A percentile compares a stretch with the other conserved stretches of the same genome.
These are phyloP conservation scores for Hippotragus niger DNA, from an alignment of 2,113 vertebrate genomes.

Conservation along the genomic window DNA sequence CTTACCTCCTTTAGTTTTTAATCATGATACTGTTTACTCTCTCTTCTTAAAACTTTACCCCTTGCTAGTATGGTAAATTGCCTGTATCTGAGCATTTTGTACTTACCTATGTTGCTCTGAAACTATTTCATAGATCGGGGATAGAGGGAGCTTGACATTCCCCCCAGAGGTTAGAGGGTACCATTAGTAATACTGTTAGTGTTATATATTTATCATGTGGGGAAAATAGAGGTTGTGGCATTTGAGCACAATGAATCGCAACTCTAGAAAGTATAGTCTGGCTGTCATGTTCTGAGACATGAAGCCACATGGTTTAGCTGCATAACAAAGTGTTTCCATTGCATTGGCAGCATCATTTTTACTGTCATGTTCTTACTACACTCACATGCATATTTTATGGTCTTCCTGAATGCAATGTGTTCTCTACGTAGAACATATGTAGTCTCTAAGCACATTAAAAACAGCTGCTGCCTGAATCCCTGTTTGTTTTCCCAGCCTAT, in stretches of 20 bases:
- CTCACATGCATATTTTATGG: slow-evolving; percentile 65
- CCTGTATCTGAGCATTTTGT: not conserved
- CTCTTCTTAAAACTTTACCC: not conserved
- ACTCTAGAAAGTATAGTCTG: not conserved
- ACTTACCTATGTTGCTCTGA: not conserved
- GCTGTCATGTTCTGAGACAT: not conserved
- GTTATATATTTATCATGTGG: not conserved
- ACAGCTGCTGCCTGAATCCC: slow-evolving; percentile 59
- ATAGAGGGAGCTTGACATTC: not conserved
- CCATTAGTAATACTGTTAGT: not conserved
- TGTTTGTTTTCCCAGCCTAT: slow-evolving; percentile 51
- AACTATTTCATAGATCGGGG: not conserved
- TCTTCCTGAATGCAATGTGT: slow-evolving; percentile 60
- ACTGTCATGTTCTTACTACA: slow-evolving; percentile 48
- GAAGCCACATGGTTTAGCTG: not conserved
- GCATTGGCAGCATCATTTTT: slow-evolving; percentile 8
- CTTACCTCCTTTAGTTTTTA: not conserved
- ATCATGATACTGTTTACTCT: not conserved
- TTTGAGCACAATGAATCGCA: not conserved
- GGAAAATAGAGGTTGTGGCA: not conserved
- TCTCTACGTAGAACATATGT: slow-evolving; percentile 53
- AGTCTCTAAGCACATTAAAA: slow-evolving; percentile 65
- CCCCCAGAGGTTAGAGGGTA: not conserved
- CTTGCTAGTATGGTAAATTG: not conserved
- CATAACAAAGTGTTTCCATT: slow-evolving; percentile 18